phyloP scores from a whole-genome alignment of 2,888 invertebrate species.

The Meganola albula region DNA sequence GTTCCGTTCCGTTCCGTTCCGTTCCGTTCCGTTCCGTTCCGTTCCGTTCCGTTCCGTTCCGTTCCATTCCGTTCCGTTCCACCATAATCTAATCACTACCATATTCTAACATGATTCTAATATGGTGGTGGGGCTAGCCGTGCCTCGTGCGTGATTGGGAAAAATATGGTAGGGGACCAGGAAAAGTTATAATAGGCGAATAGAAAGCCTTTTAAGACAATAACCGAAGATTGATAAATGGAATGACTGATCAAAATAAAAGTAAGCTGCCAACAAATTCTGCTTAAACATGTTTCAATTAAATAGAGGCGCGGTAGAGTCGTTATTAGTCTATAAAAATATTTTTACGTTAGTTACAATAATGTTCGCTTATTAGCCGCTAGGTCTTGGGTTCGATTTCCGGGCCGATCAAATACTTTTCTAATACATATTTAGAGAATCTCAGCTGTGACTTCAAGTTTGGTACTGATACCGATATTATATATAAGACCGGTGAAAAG shows the following conservation, averaged over 20 bases:
- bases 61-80: no score
- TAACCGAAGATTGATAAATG: constrained; percentile 54
- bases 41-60: no score
- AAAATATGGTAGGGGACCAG: background rate
- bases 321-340: constrained; percentile 2
- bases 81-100: no score
- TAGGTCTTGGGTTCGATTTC: no score
- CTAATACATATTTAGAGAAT: background rate
- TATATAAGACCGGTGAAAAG: background rate
- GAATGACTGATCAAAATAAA: constrained; percentile 65
- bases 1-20: no score
- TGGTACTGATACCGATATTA: background rate
- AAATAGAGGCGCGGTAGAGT: constrained; percentile 27
- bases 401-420: no score
- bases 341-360: background rate
- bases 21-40: no score
- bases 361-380: no score
- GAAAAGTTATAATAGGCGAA: constrained; percentile 8
- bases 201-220: constrained; percentile 32
- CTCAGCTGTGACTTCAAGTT: background rate
- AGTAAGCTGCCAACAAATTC: constrained; percentile 55
- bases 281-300: constrained; percentile 51
- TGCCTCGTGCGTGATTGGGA: no score
- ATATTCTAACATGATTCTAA: no score
- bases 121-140: no score